phyloP scores from a whole-genome alignment of 2,888 invertebrate species.

The Homarus gammarus region DNA sequence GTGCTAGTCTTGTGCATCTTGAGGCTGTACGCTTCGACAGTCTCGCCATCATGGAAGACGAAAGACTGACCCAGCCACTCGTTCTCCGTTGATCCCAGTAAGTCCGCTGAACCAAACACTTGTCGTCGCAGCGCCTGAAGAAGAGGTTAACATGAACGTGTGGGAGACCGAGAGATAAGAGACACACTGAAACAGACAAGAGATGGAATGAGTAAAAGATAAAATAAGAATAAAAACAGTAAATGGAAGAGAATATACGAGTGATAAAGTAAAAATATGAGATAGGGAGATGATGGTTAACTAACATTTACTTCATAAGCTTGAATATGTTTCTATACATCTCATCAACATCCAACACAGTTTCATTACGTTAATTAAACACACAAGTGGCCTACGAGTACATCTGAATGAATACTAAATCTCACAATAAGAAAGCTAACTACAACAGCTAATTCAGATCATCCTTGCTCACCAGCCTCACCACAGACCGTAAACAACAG shows the following conservation, averaged over 20 bases:
- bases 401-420: too few relatives aligned
- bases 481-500: too few relatives aligned
- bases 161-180: background rate
- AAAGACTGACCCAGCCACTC: conserved; percentile 65
- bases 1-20: conserved; percentile 27
- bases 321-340: too few relatives aligned
- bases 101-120: conserved; percentile 48
- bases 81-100: conserved; percentile 19
- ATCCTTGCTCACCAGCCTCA: too few relatives aligned
- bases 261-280: too few relatives aligned
- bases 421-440: too few relatives aligned
- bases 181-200: background rate
- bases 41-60: conserved; percentile 56
- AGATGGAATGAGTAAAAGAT: conserved; percentile 5
- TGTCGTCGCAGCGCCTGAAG: conserved; percentile 42
- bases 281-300: too few relatives aligned
- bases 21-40: conserved; percentile 29
- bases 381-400: too few relatives aligned
- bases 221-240: conserved; percentile 2
- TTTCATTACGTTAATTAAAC: too few relatives aligned
- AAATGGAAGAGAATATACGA: background rate
- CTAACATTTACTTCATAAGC: too few relatives aligned
- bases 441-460: too few relatives aligned
- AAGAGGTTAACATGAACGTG: background rate
- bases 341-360: too few relatives aligned